Percentiles rank a stretch among this genome's conserved stretches.
Conservation (phyloP, 1,140 invertebrate genomes). For the Stegodyphus dumicola region DNA sequence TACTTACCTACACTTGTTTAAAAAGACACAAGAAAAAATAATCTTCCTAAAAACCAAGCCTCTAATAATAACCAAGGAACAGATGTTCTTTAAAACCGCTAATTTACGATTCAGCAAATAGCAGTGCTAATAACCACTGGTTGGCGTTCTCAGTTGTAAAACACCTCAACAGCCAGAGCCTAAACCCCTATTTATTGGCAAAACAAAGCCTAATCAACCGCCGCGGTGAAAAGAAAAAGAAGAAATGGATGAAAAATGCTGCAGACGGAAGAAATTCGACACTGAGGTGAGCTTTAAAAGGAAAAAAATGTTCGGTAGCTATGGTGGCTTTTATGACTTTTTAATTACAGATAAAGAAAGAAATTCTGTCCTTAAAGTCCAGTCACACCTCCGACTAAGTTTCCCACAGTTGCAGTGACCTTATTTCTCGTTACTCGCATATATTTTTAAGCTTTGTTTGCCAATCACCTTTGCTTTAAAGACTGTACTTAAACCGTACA, state of each 20-base stretch:
- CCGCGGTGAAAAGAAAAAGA: background rate
- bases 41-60: background rate
- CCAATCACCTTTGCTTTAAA: no score
- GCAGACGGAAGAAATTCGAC: background rate
- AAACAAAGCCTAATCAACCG: conserved; percentile 40
- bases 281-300: background rate
- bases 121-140: conserved; percentile 30
- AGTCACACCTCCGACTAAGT: background rate
- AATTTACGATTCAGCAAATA: conserved; percentile 52
- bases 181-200: conserved; percentile 36
- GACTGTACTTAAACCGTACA: no score
- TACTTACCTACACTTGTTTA: background rate
- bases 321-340: background rate
- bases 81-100: conserved; percentile 50
- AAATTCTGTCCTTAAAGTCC: background rate
- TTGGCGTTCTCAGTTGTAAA: conserved; percentile 2
- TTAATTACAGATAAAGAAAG: background rate
- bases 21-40: background rate
- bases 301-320: background rate
- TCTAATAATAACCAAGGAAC: conserved; percentile 19
- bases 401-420: conserved; percentile 1
- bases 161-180: conserved; percentile 14
- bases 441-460: no score
- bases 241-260: background rate
- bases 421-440: background rate